These are phyloP conservation scores for Enteromius paludinosus DNA, from an alignment of 2,797 vertebrate species.

Conservation along the genomic window DNA sequence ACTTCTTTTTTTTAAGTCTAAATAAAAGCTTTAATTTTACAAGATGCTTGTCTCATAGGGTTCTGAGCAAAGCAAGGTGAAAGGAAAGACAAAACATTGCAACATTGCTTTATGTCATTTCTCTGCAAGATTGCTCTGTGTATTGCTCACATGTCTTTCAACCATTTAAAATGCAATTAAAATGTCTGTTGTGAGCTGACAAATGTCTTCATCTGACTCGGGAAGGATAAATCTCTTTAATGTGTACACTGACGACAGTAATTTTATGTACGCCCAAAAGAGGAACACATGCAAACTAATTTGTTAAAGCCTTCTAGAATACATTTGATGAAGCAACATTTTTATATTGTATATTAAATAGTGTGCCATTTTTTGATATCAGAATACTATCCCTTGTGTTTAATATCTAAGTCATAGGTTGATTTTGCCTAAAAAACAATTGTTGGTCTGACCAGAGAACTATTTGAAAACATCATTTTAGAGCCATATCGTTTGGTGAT, in stretches of 20 bases:
- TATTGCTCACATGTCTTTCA: not conserved
- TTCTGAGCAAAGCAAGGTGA: not conserved
- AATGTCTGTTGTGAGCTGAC: conserved; percentile 17
- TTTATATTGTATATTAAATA: not conserved
- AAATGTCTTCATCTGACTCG: conserved; percentile 1
- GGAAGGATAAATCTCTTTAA: conserved; percentile 12
- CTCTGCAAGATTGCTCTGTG: not conserved
- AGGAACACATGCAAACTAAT: conserved; percentile 9
- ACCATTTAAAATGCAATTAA: conserved; percentile 25
- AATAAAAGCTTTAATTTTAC: conserved; percentile 13
- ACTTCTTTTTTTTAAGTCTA: not conserved
- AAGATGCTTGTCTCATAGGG: not conserved
- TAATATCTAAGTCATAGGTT: not conserved
- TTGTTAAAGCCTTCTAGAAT: not conserved
- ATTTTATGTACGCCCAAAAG: conserved; percentile 6
- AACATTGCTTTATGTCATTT: not conserved
- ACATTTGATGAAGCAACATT: not conserved
- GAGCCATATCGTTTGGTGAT: not conserved
- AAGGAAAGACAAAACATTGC: not conserved
- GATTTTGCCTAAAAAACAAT: not conserved
- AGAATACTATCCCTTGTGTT: not conserved
- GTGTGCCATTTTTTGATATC: too few species aligned
- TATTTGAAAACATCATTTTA: not conserved
- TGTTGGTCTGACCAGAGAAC: not conserved
- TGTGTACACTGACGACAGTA: not conserved